Base-by-base conservation (phyloP, 2,113 vertebrate genomes). In the Protobothrops mucrosquamatus region DNA sequence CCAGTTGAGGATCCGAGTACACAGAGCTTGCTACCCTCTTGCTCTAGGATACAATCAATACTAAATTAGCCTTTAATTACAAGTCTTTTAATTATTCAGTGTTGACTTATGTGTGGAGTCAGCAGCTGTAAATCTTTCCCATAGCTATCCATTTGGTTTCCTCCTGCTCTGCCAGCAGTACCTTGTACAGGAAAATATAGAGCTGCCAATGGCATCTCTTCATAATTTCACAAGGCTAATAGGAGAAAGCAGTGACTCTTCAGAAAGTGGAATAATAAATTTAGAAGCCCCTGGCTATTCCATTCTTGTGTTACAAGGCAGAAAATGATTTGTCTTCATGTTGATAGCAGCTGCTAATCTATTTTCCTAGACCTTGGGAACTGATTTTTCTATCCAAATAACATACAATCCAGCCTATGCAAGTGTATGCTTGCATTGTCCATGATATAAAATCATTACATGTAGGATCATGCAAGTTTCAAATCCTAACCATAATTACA, bases 51-150 rank as follows among this genome's bases (percentile, higher is more conserved):
- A 96, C 94, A 94, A 97, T 98, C 98, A 97, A 98, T 98, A 98
- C 94, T 95, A 97, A 97, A 98, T 97, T 97, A 98, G 97, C 93
- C 95, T 96, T 97, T 97, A 97, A 98, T 98, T 97, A 97, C 93
- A 95, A 96, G 96, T 87, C 93, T 97, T 97, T 98, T 97, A 98
- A 98, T 98, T 98, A 98, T 98, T 98, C 96, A 97, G 95, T 95
- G 95, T 97, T 95, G 95, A 95, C 95, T 97, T 97, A 96, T 92
- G 88, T 96, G 96, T 92, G 92, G 91, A 95, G 96, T 92, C 95
- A 93, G 92, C 55, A 91, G 96, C 94, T 93, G 94, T 96, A 95
- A 95, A 95, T 97, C 95, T 95, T 89, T n/a, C 52, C 89, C 64
- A 29, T 89, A 95, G 94, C 39, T 93, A 94, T 93, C 93, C 64